Base-by-base conservation (phyloP, 2,113 vertebrate species). In the Montifringilla adamsi region DNA sequence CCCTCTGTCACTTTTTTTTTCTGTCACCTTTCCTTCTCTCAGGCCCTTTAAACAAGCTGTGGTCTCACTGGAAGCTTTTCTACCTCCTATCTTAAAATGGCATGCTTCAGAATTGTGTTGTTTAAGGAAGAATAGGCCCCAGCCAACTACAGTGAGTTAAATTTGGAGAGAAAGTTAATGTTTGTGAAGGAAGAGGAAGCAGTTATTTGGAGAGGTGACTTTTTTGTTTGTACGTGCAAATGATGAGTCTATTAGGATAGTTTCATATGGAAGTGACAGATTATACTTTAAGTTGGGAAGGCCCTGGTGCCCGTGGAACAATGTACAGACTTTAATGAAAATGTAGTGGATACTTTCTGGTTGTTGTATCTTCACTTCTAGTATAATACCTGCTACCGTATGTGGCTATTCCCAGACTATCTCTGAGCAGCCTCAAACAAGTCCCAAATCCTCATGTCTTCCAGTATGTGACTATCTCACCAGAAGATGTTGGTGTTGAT, bases 131-230 rank as follows among this genome's bases (percentile, higher is more conserved):
- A 33, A 18, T 77, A 75, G 52, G 50, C 27, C 67, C 20, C 24
- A n/a, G 75, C 84, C 83, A 67, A 20, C 47, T 83, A 37, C 0
- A 2, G 49, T 39, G 72, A 77, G 44, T 90, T 89, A 84, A 77
- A 74, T 92, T 84, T 90, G 68, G 73, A 91, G 72, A 75, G 44
- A 84, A 95, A 87, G 41, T 86, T 94, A 64, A 72, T 87, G 52
- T 93, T 83, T 84, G 43, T 60, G 68, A 76, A 90, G 59, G 77
- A 79, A 79, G 60, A 89, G 58, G 81, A 88, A 86, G 52, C 47
- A 67, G 53, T 52, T 90, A 49, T 84, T 81, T 75, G 90, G 56
- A 92, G 49, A 84, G 46, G 67, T 77, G 72, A 75, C 72, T 56
- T 87, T 89, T 89, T 68, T 82, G 55, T 66, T 89, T 80, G 46